Evolutionary conservation across 2,113 vertebrate genomes (phyloP), one percentile per base, ranked within the genome.

Genomic region (Cromileptes altivelis): DNA sequence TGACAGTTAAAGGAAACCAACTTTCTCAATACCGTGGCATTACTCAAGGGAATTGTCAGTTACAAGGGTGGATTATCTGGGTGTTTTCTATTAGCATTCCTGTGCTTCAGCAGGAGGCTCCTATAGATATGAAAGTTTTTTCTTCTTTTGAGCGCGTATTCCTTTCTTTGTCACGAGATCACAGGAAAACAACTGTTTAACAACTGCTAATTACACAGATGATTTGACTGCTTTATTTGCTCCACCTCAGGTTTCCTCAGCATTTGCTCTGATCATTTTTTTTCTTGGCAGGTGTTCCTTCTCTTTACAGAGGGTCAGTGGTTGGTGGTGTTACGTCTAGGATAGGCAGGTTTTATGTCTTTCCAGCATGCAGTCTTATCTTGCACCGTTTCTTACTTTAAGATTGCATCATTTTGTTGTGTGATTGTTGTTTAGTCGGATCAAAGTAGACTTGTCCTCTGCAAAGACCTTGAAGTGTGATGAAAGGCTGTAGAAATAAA

Each of bases 401-500:
- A n/a, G 30, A n/a, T 64, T 79, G 70, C 23, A 74, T 82, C 42
- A 75, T 55, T 49, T 75, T 78, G 45, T 45, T 62, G 25, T 55
- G n/a, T 37, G 64, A 63, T 60, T 63, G 40, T 50, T 80, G 56
- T 52, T 45, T 25, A 19, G 45, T 61, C 27, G 10, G 37, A 64
- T 70, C 47, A 3, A 75, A 55, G 65, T 33, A 15, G 30, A 10
- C 25, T 13, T 52, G 15, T 21, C 65, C 45, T 50, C 53, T 58
- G 40, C 67, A n/a, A 63, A 61, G 17, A 63, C 78, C 18, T 33
- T 64, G 11, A 56, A 55, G 15, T 76, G n/a, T 67, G 60, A 72
- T 73, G 27, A 81, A 81, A 67, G 33, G 30, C 56, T 65, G 78
- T 61, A 33, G 49, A 75, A 74, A 65, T 40, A 75, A 56, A 57